A percentile compares a stretch with the other conserved stretches of the same genome.
Conservation (phyloP, 23 tunicate genomes). For the Halocynthia roretzi region DNA sequence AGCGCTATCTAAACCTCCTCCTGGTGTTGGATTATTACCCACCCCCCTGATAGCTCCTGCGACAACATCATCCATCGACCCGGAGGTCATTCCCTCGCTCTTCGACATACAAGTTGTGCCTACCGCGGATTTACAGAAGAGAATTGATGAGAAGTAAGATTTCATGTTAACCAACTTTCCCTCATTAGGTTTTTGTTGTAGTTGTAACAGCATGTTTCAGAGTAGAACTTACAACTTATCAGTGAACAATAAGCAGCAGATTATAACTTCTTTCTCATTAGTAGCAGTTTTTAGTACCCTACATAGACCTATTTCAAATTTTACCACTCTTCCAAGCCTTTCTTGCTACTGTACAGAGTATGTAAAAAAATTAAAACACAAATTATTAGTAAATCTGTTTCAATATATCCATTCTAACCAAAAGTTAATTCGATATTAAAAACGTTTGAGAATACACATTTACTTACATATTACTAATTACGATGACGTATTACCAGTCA, state of each 20-base stretch:
- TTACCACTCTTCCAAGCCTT: too few species aligned
- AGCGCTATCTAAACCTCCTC: conserved; percentile 79
- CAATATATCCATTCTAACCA: too few species aligned
- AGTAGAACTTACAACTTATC: too few species aligned
- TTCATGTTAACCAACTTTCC: neutral
- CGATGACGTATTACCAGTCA: too few species aligned
- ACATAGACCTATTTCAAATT: too few species aligned
- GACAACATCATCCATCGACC: neutral
- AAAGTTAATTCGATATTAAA: too few species aligned
- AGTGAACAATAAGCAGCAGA: too few species aligned
- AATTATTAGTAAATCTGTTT: neutral
- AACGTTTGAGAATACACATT: too few species aligned
- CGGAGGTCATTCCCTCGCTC: conserved; percentile 39
- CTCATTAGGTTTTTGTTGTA: neutral
- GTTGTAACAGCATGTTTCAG: too few species aligned
- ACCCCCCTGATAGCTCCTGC: conserved; percentile 40
- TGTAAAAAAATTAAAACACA: neutral
- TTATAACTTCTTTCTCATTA: too few species aligned
- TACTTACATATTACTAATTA: too few species aligned
- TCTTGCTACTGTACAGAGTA: neutral
- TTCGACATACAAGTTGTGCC: conserved; percentile 67
- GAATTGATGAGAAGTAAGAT: conserved; percentile 58
- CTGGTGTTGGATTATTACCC: conserved; percentile 75
- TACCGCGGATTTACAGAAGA: conserved; percentile 50
- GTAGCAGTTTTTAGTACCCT: too few species aligned